Base-by-base conservation (phyloP, 2,888 invertebrate species). In the Campoplex nolae region DNA sequence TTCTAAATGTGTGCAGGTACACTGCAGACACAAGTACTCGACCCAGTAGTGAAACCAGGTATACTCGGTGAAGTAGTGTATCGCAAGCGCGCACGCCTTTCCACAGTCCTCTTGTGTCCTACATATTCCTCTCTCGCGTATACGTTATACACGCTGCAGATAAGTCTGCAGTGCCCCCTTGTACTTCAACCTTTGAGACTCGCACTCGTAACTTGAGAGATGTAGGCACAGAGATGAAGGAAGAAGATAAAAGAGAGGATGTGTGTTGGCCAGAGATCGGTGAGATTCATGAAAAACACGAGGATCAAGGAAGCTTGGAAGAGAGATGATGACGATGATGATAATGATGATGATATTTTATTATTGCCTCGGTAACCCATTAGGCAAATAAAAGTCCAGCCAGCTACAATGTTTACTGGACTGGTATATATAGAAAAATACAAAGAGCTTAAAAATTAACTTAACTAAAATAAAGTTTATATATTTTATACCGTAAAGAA, bases 11-110 rank as follows among this genome's bases (percentile, higher is more conserved):
- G 79, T 80, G 79, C 58, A 84, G 82, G 79, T 89, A 78, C 71
- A 78, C 67, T 78, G 76, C 67, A 84, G 75, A 87, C 81, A 56
- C 56, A 67, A 84, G 83, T 85, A 73, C 89, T 86, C 88, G 89
- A 89, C 89, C 89, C 86, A 89, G 88, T 89, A 88, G 88, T 75
- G 89, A 89, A 89, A 71, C 85, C 87, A 88, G 88, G 87, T 88
- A 85, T 87, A 80, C 82, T 83, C 62, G 9, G 81, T 83, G 68
- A 78, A 85, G 80, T 84, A 77, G 86, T 74, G 51, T 77, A 81
- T 84, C 79, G 70, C 80, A 32, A 74, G 81, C 65, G 81, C 65
- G 71, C 56, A 56, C 48, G 51, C 71, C 74, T 45, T 56, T 77
- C 70, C 73, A 68, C 84, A 42, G 75, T 78, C 74, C 78, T 62